Evolutionary conservation across 2,797 vertebrate species (phyloP), one percentile per base, ranked within the genome.

Genomic region (Kryptopterus vitreolus): DNA sequence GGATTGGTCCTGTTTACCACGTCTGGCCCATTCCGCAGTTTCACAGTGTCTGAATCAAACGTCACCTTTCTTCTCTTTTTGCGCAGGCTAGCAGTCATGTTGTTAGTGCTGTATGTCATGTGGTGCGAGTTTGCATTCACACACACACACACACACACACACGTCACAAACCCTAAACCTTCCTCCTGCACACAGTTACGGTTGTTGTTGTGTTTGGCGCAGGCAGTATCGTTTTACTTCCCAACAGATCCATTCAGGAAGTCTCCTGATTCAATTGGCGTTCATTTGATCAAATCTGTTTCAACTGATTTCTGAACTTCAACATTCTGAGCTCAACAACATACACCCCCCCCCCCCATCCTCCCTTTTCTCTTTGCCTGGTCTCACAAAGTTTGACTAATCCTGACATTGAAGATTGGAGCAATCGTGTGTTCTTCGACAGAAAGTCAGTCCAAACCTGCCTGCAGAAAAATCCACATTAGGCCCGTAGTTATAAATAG

Each of bases 181-280:
- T 35, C 13, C 22, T 72, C 20, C 20, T 6, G 11, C 73, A 72
- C 69, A 63, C 66, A 84, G 73, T 77, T 57, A 35, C 13, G n/a
- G 31, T 35, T 71, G 81, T 65, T 89, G 86, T 89, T 89, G 84
- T 73, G 66, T 77, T 91, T 88, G 89, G 88, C 89, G 57, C 53
- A 9, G 48, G 55, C 58, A 0, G 29, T 90, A 82, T 89, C 89
- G 81, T 90, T 89, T 85, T 62, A 69, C 86, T 85, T 80, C 46
- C 33, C 33, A 69, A 84, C 77, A 76, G 73, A 68, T 80, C 78
- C 72, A 72, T 86, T 87, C 87, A 89, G 89, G 88, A 91, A 90
- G 86, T 73, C 86, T 89, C 84, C 74, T 87, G 84, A 84, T 86
- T 87, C 86, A 76, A 88, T 86, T 88, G 72, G 85, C 88, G 87